Evolutionary conservation across 1,140 invertebrate species (phyloP).

Genomic region (Trialeurodes vaporariorum): DNA sequence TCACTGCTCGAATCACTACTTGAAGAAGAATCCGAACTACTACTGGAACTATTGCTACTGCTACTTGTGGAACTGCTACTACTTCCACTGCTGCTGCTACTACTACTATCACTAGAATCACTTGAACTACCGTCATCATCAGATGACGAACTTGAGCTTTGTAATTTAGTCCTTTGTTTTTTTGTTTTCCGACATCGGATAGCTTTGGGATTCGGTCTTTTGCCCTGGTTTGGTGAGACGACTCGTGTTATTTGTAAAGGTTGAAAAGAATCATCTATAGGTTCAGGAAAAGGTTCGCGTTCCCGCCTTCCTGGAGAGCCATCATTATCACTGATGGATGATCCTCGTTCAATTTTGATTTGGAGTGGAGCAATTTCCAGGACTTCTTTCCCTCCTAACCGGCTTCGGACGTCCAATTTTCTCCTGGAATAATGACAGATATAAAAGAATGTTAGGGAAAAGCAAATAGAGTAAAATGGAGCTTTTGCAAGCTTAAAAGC

Average conservation of each 20-base stretch:
- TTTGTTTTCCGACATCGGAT: conserved; percentile 7
- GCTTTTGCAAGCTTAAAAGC: too few relatives aligned
- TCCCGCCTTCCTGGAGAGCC: background rate
- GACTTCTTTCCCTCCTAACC: conserved; percentile 3
- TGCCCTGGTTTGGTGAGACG: background rate
- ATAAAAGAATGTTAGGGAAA: background rate
- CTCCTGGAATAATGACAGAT: background rate
- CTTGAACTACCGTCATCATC: background rate
- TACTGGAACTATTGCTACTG: background rate
- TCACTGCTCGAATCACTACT: background rate
- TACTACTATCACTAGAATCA: background rate
- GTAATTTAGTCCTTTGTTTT: background rate
- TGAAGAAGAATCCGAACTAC: background rate
- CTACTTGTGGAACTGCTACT: background rate
- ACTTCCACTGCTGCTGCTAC: background rate
- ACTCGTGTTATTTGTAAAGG: background rate
- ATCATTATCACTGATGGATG: background rate
- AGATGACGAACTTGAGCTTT: background rate
- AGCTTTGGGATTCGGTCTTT: conserved; percentile 9
- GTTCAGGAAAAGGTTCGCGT: background rate
- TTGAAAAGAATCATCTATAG: conserved; percentile 4
- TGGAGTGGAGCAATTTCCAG: background rate
- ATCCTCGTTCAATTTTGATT: background rate
- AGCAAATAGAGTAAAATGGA: conserved; percentile 1
- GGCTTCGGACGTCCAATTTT: background rate